Evolutionary conservation across 2,888 invertebrate species (phyloP).

Genomic region (Phortica okadai): DNA sequence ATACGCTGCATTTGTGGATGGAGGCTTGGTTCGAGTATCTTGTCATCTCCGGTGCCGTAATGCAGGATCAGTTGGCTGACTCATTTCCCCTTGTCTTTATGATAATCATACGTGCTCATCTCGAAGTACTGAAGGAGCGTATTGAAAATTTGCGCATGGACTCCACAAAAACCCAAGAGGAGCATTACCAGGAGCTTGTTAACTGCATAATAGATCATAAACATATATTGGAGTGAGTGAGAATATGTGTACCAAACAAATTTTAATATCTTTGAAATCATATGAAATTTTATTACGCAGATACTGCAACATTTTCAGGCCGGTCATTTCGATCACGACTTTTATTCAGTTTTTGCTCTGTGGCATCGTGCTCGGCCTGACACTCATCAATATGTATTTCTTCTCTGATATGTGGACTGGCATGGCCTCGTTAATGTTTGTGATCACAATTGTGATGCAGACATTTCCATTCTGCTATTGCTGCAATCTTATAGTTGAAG

Average conservation of each 20-base stretch:
- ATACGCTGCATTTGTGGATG: constrained; percentile 45
- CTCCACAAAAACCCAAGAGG: constrained; percentile 43
- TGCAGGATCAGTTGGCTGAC: constrained; percentile 62
- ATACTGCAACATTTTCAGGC: constrained; percentile 53
- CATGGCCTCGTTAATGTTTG: constrained; percentile 55
- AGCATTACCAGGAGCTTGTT: constrained; percentile 59
- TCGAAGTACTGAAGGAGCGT: constrained; percentile 56
- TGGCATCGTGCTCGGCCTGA: constrained; percentile 58
- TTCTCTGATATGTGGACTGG: constrained; percentile 56
- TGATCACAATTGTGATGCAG: constrained; percentile 55
- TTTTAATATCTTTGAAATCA: not conserved
- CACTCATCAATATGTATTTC: constrained; percentile 59
- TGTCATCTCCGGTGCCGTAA: constrained; percentile 53
- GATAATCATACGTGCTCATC: constrained; percentile 56
- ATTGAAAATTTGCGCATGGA: constrained; percentile 52
- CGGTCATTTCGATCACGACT: constrained; percentile 64
- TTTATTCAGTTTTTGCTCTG: constrained; percentile 63
- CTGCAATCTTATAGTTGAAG: constrained; percentile 61
- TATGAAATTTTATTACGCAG: constrained; percentile 33
- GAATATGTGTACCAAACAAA: not conserved
- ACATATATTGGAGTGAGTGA: constrained; percentile 57
- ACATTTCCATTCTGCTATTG: constrained; percentile 66
- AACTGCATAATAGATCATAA: constrained; percentile 64
- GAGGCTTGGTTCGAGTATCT: constrained; percentile 57
- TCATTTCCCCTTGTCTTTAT: constrained; percentile 57